Conservation (phyloP, 2,113 vertebrate genomes). For the Danionella cerebrum region DNA sequence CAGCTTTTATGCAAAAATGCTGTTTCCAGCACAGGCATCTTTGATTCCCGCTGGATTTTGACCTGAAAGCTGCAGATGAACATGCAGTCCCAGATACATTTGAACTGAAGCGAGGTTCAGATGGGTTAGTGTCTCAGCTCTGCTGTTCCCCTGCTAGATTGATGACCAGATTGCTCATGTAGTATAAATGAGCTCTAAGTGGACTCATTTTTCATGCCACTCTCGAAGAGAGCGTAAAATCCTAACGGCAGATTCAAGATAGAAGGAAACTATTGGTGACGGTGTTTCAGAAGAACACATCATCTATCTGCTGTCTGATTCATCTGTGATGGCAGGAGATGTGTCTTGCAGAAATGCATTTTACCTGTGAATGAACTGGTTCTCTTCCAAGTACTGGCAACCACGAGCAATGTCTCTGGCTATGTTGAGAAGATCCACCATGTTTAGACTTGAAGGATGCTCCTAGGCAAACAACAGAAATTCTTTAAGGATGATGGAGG, state of each 20-base stretch:
- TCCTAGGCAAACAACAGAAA: constrained; percentile 62
- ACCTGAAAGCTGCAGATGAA: neutral
- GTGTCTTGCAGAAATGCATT: neutral
- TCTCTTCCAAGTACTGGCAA: constrained; percentile 96
- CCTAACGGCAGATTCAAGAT: constrained; percentile 13
- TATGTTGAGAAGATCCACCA: constrained; percentile 92
- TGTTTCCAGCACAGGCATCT: neutral
- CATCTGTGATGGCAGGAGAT: neutral
- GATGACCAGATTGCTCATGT: constrained; percentile 50
- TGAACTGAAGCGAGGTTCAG: neutral
- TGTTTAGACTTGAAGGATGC: constrained; percentile 85
- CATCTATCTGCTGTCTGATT: constrained; percentile 11
- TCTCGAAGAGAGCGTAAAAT: constrained; percentile 16
- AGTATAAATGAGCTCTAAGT: constrained; percentile 51
- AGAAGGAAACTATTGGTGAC: constrained; percentile 8
- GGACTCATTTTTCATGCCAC: constrained; percentile 49
- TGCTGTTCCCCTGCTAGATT: constrained; percentile 47
- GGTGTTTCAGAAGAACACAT: neutral
- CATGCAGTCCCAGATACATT: neutral
- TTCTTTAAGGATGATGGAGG: too few relatives aligned
- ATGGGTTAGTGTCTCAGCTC: neutral
- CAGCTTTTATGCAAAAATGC: neutral
- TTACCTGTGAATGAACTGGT: constrained; percentile 97
- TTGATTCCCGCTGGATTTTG: neutral
- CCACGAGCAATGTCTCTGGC: constrained; percentile 92